Base-by-base conservation (phyloP, 2,888 invertebrate genomes). In the Litoditis marina region DNA sequence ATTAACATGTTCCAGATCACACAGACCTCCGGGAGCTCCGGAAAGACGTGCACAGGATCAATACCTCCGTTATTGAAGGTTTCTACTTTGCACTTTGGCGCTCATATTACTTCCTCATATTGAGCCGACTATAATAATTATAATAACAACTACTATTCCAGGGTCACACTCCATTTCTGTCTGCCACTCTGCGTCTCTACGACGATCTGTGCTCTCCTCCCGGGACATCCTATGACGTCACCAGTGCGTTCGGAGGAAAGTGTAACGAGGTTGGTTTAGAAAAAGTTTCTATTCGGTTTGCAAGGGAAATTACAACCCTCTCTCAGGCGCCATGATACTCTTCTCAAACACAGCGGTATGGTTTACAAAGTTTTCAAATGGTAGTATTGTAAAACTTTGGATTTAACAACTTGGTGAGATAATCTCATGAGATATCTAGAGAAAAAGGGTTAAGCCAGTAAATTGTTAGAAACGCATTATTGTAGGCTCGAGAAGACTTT, bases 121-220 rank as follows among this genome's bases (percentile, higher is more conserved):
- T n/a, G n/a, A n/a, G n/a, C n/a, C n/a, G n/a, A n/a, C n/a, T n/a
- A n/a, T 22, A 8, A 52, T 39, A 39, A 39, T 19, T 47, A 16
- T 47, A 13, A 19, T 11, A 47, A 47, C 11, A 47, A 47, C 19
- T 47, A 13, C 13, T n/a, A 47, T 22, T 61, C 31, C 65, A 70
- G 57, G 73, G 71, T 44, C 73, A 75, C 60, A 73, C 73, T 34
- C 75, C 75, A n/a, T 75, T 75, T 58, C 61, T 75, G 22, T 71
- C 75, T 8, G 63, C 69, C 1, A 65, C 69, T 16, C 65, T 71
- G 46, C 65, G 67, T 55, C 68, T 73, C 36, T 75, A 75, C 69
- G 71, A 73, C 54, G 73, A 73, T 25, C 57, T 75, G 55, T 71
- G 71, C 44, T 73, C 73, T 32, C 75, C 75, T 25, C 64, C 69